These are phyloP conservation scores for Cyanistes caeruleus DNA, from an alignment of 2,113 vertebrate genomes.

Conservation along the genomic window DNA sequence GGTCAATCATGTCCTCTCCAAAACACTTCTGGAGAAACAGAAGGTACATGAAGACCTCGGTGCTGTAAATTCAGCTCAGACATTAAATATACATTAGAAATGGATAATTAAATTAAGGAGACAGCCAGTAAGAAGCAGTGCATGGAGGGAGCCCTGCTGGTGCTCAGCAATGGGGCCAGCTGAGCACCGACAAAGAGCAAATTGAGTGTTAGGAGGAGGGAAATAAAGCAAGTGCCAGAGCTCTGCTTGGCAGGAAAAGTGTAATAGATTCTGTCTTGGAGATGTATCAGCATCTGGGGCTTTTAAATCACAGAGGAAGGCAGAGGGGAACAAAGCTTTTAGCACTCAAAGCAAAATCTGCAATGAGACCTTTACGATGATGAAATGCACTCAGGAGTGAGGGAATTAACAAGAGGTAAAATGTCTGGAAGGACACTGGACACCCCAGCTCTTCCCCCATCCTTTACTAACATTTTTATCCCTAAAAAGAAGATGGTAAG, in stretches of 20 bases:
- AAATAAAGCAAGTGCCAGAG: slow-evolving; percentile 47
- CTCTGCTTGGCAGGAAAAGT: slow-evolving; percentile 51
- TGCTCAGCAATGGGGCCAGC: slow-evolving; percentile 10
- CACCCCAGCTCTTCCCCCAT: neutral
- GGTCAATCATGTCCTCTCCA: neutral
- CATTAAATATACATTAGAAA: slow-evolving; percentile 57
- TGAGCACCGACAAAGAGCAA: slow-evolving; percentile 29
- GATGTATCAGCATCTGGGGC: slow-evolving; percentile 49
- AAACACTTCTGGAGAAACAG: neutral
- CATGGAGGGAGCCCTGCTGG: neutral
- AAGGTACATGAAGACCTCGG: neutral
- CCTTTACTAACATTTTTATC: neutral
- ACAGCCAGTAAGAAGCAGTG: neutral
- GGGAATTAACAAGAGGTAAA: slow-evolving; percentile 13
- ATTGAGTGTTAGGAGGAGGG: slow-evolving; percentile 38
- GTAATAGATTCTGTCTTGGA: slow-evolving; percentile 45
- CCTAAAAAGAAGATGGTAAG: neutral
- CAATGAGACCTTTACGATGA: neutral
- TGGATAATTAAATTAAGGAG: slow-evolving; percentile 62
- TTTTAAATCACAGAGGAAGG: slow-evolving; percentile 23
- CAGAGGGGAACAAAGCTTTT: slow-evolving; percentile 38
- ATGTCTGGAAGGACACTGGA: neutral
- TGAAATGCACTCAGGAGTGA: neutral
- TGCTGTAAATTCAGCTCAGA: slow-evolving; percentile 25
- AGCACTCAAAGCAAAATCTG: slow-evolving; percentile 36